A percentile compares a stretch with the other conserved stretches of the same genome.
Conservation (phyloP, 2,797 vertebrate genomes). For the Emys orbicularis region DNA sequence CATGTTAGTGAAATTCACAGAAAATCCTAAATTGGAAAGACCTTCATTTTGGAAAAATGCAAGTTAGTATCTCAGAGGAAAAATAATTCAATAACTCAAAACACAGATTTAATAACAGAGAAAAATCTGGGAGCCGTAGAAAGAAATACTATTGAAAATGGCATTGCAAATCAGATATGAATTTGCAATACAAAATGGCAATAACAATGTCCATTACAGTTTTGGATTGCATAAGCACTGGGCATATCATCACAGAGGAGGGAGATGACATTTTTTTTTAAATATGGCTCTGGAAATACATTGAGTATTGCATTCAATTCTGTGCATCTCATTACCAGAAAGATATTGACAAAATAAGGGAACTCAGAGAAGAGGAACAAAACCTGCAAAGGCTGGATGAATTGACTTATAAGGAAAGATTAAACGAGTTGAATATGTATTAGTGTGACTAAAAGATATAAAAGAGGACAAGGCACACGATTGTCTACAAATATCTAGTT, state of each 20-base stretch:
- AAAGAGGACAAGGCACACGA: slow-evolving; percentile 11
- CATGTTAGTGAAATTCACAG: not conserved
- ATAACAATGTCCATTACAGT: not conserved
- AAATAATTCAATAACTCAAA: not conserved
- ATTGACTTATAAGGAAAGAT: not conserved
- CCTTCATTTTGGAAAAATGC: not conserved
- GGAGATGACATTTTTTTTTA: not conserved
- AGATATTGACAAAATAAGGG: not conserved
- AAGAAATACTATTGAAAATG: not conserved
- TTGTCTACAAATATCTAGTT: not conserved
- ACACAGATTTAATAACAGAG: not conserved
- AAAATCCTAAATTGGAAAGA: not conserved
- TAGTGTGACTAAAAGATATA: not conserved
- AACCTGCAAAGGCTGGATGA: not conserved
- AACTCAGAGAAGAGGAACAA: not conserved
- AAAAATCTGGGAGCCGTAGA: not conserved
- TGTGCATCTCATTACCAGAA: not conserved
- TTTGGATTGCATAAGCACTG: not conserved
- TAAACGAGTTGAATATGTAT: not conserved
- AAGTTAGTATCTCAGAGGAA: not conserved
- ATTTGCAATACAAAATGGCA: slow-evolving; percentile 12
- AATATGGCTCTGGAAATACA: not conserved
- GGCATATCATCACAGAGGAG: not conserved
- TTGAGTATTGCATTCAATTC: not conserved
- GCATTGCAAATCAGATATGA: not conserved